Evolutionary conservation across 2,888 invertebrate species (phyloP).

Genomic region (Spilosoma lubricipeda): DNA sequence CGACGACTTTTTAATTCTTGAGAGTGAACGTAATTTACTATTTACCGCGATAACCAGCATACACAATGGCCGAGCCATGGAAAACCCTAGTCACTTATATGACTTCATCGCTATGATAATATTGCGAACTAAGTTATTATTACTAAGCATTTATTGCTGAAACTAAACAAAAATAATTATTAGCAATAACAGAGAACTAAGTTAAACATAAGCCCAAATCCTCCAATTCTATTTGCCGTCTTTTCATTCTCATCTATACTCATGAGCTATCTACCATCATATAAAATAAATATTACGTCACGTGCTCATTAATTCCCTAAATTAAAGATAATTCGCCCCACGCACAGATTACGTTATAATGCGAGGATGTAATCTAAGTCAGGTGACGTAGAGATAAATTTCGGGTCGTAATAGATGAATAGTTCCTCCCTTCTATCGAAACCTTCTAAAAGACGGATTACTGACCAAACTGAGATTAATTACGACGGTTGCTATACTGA

Average conservation of each 20-base stretch:
- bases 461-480: conserved; percentile 74
- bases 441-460: conserved; percentile 69
- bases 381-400: conserved; percentile 64
- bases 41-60: too few species aligned
- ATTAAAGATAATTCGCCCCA: conserved; percentile 51
- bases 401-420: conserved; percentile 63
- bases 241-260: conserved; percentile 33
- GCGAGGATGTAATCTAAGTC: conserved; percentile 47
- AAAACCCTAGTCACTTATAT: too few species aligned
- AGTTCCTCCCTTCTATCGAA: conserved; percentile 56
- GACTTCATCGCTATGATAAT: too few species aligned
- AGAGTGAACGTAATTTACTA: too few species aligned
- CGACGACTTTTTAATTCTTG: too few species aligned
- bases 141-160: too few species aligned
- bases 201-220: conserved; percentile 8
- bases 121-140: too few species aligned
- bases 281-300: conserved; percentile 31
- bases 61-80: too few species aligned
- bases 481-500: conserved; percentile 54
- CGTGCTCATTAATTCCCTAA: conserved; percentile 44
- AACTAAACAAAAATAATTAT: too few species aligned
- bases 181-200: too few species aligned
- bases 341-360: conserved; percentile 48
- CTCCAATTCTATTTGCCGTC: neutral
- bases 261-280: conserved; percentile 34